Conservation (phyloP, 2,797 vertebrate species). For the Phalanger gymnotis region DNA sequence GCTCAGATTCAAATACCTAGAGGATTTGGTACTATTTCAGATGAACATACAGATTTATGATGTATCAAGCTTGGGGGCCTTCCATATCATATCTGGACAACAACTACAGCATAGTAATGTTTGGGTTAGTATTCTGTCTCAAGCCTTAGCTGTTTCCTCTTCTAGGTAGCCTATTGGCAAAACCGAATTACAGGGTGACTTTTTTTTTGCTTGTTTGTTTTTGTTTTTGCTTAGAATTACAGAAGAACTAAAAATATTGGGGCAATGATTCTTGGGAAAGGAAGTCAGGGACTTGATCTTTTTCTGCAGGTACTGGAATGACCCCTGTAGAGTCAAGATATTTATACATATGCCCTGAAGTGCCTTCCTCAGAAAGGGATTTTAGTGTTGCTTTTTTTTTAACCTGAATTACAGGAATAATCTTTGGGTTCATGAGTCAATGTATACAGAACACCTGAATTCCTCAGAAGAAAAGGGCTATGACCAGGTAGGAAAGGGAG, state of each 20-base stretch:
- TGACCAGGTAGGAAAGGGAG: not conserved
- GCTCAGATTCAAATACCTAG: not conserved
- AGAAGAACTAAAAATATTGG: not conserved
- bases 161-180: not conserved
- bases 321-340: not conserved
- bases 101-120: not conserved
- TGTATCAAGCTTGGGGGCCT: not conserved
- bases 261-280: not conserved
- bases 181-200: not conserved
- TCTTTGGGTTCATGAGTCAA: not conserved
- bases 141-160: not conserved
- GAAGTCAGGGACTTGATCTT: not conserved
- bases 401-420: conserved; percentile 30
- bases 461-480: conserved; percentile 46
- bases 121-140: not conserved
- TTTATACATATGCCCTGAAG: not conserved
- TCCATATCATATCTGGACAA: not conserved
- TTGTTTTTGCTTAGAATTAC: not conserved
- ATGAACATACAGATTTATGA: not conserved
- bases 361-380: not conserved
- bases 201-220: not conserved
- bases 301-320: not conserved
- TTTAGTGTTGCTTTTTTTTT: not conserved
- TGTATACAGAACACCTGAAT: conserved; percentile 3
- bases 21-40: not conserved